These are phyloP conservation scores for Chrysopilus asiliformis DNA, from an alignment of 2,888 invertebrate species.

Conservation along the genomic window DNA sequence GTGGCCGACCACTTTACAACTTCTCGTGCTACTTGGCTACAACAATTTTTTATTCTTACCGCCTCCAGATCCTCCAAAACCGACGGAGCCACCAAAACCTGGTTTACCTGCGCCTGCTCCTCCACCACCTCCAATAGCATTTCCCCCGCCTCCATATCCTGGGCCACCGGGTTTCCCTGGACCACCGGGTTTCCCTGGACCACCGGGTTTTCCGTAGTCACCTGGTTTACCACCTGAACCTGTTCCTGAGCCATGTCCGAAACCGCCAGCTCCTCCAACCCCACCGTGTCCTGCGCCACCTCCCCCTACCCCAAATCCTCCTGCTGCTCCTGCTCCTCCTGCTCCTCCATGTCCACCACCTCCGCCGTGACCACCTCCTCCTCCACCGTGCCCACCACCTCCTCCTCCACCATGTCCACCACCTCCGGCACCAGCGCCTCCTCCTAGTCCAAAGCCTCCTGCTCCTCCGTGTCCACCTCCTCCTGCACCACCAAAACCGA, in stretches of 20 bases:
- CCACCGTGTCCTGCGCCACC: constrained; percentile 9
- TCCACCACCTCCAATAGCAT: constrained; percentile 1
- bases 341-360: constrained; percentile 18
- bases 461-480: constrained; percentile 9
- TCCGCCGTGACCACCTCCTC: constrained; percentile 15
- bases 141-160: neutral
- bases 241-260: too few relatives aligned
- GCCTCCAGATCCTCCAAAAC: too few relatives aligned
- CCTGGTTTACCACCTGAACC: constrained; percentile 13
- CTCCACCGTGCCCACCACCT: constrained; percentile 10
- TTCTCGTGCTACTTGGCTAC: too few relatives aligned
- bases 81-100: constrained; percentile 1
- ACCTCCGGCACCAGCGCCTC: too few relatives aligned
- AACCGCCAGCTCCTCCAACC: too few relatives aligned
- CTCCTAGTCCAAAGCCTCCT: constrained; percentile 9
- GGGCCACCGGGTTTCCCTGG: constrained; percentile 13
- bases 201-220: constrained; percentile 15
- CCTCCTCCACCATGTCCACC: too few relatives aligned
- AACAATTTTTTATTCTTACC: too few relatives aligned
- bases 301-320: constrained; percentile 9
- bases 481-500: neutral
- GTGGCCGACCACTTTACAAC: too few relatives aligned
- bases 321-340: constrained; percentile 12
- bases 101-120: constrained; percentile 14
- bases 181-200: constrained; percentile 13